Base-by-base conservation (phyloP, 2,797 vertebrate genomes). In the Danio tinwini region DNA sequence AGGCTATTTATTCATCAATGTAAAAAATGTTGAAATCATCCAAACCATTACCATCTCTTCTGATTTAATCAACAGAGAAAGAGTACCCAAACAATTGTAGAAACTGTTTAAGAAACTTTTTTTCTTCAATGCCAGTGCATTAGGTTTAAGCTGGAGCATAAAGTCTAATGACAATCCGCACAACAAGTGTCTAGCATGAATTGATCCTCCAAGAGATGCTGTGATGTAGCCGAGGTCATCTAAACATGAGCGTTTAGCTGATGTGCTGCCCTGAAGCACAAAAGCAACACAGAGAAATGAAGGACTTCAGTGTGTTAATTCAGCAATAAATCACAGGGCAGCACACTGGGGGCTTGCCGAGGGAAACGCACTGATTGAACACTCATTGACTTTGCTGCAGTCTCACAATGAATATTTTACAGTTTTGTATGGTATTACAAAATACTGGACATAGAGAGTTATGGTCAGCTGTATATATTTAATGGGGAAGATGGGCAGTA, bases 291-390 rank as follows among this genome's bases (percentile, higher is more conserved):
- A 73, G 81, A 81, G 79, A 63, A 85, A 86, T 72, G 64, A 69
- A 80, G 65, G 72, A 74, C 80, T 63, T 83, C 63, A 40, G 55
- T 44, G 52, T 74, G 82, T 82, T 86, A 85, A 86, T 83, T 83
- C 82, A 77, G 76, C 82, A 78, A 86, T 86, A 82, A 85, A 86
- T 86, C 85, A 86, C 40, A 16, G 58, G 71, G 16, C 14, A 16
- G 62, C 76, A 29, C 61, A 50, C 75, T 63, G 39, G 79, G 55
- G 83, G 70, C 68, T 47, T 21, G 19, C 75, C 4, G 73, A 80
- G 53, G 58, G 81, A 64, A 61, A 42, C 56, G 55, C 63, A 29
- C 81, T 63, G 50, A 83, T 70, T 44, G 58, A 72, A 75, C 63
- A 59, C 76, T 77, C 64, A 72, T 78, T 72, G 74, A 82, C 58